Conservation (phyloP, 1,140 invertebrate genomes). For the Rhopalosiphum maidis region DNA sequence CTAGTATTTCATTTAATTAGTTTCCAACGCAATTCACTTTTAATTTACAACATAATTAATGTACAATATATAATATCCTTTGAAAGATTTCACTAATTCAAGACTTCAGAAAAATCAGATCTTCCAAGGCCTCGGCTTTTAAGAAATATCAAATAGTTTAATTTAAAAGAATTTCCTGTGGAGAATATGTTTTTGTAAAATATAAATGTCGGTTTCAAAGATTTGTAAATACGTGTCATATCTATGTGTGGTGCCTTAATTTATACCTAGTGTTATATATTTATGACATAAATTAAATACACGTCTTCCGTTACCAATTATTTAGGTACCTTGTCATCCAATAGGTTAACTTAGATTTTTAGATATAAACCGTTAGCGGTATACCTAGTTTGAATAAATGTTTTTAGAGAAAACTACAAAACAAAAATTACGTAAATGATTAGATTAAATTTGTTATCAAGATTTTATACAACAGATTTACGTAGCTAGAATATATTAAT, state of each 20-base stretch:
- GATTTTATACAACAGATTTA: slow-evolving; percentile 43
- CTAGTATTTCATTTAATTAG: not conserved
- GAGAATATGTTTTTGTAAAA: not conserved
- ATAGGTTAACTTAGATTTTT: not conserved
- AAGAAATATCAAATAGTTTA: not conserved
- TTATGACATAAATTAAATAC: not conserved
- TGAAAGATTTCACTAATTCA: not conserved
- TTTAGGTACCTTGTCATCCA: not conserved
- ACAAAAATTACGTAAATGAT: not conserved
- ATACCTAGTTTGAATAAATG: not conserved
- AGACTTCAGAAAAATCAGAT: not conserved
- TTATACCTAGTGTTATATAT: not conserved
- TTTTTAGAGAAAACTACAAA: not conserved
- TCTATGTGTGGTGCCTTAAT: not conserved
- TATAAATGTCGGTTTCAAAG: not conserved
- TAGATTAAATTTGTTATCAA: not conserved
- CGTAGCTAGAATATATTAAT: slow-evolving; percentile 35
- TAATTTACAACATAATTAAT: not conserved
- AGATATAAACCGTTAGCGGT: not conserved
- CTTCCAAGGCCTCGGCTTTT: not conserved
- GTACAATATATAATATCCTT: not conserved
- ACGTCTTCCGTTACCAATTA: not conserved
- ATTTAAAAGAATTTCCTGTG: not conserved
- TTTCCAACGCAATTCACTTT: not conserved
- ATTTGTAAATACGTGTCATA: not conserved